Evolutionary conservation across 2,888 invertebrate species (phyloP).

Genomic region (Antitype chi): DNA sequence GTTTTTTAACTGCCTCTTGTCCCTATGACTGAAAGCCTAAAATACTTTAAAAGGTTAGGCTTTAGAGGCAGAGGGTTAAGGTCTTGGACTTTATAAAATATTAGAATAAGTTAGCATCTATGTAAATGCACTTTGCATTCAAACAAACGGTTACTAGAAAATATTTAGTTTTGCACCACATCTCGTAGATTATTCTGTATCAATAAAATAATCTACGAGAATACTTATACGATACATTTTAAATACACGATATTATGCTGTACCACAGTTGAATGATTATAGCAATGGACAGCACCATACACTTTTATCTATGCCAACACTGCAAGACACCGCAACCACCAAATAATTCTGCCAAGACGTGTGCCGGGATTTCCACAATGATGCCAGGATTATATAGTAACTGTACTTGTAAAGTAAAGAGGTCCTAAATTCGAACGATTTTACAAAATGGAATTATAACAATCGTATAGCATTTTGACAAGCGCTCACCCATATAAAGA

Average conservation of each 20-base stretch:
- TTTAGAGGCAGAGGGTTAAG: not conserved
- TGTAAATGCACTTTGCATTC: not conserved
- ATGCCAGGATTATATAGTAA: not conserved
- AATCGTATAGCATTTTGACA: not conserved
- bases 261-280: not conserved
- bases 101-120: not conserved
- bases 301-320: not conserved
- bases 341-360: not conserved
- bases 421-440: not conserved
- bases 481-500: not conserved
- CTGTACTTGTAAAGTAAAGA: not conserved
- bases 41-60: not conserved
- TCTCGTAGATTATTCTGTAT: not conserved
- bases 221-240: no score
- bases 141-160: not conserved
- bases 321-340: not conserved
- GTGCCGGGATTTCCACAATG: not conserved
- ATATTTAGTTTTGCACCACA: not conserved
- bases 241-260: no score
- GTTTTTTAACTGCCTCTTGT: constrained; percentile 20
- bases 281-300: not conserved
- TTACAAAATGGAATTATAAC: not conserved
- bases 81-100: not conserved
- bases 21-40: not conserved
- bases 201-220: no score